Evolutionary conservation across 2,888 invertebrate genomes (phyloP).

Genomic region (Lasioglossum villosulum): DNA sequence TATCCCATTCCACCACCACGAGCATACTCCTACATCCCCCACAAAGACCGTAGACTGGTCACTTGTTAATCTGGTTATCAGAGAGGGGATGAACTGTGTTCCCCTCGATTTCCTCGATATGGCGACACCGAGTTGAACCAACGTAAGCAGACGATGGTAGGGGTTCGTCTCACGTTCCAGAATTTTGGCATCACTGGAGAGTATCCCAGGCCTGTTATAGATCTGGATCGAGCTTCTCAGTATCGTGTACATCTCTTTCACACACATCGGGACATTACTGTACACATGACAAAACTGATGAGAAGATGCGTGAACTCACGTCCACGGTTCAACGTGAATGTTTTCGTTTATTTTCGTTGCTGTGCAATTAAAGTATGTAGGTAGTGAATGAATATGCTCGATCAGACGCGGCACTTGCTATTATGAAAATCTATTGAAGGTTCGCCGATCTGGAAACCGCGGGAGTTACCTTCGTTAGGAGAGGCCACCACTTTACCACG

Average conservation of each 20-base stretch:
- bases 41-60: too few species aligned
- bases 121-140: too few species aligned
- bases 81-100: too few species aligned
- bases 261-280: background rate
- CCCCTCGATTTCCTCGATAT: too few species aligned
- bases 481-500: conserved; percentile 88
- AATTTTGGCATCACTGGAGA: too few species aligned
- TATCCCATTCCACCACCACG: too few species aligned
- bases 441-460: conserved; percentile 99
- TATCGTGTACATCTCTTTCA: background rate
- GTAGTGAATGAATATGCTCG: background rate
- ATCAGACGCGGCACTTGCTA: background rate
- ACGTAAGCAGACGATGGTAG: too few species aligned
- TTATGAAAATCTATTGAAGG: conserved; percentile 86
- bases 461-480: conserved; percentile 89
- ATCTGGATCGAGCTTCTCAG: too few species aligned
- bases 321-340: conserved; percentile 7
- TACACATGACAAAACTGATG: background rate
- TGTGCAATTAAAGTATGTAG: conserved; percentile 7
- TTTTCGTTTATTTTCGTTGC: background rate
- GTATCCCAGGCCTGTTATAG: too few species aligned
- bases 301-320: background rate
- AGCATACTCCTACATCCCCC: too few species aligned
- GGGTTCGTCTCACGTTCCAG: too few species aligned
- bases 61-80: too few species aligned